phyloP scores from a whole-genome alignment of 2,888 invertebrate genomes.

The Ophion ellenae region DNA sequence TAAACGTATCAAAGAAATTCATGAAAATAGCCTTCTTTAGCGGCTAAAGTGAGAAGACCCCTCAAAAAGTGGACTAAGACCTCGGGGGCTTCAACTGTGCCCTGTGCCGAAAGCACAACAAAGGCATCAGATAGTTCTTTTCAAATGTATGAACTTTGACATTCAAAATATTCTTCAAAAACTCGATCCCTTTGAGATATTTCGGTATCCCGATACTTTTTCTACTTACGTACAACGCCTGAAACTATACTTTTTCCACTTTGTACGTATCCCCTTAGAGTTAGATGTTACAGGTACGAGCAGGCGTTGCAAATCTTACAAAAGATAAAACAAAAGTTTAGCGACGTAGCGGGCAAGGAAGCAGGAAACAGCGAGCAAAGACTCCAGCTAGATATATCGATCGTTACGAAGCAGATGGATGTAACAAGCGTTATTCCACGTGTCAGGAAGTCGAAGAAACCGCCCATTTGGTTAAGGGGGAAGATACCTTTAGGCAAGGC shows the following conservation, averaged over 20 bases:
- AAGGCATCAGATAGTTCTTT: no score
- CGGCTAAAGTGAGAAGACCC: no score
- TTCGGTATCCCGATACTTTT: neutral
- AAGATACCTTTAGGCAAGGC: no score
- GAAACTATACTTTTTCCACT: neutral
- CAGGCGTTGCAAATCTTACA: slow-evolving; percentile 44
- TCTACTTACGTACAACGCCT: neutral
- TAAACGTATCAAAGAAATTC: no score
- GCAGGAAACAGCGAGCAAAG: neutral
- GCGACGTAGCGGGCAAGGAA: neutral
- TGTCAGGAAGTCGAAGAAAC: neutral
- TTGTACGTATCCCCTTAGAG: neutral
- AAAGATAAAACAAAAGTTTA: slow-evolving; percentile 51
- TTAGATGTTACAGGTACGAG: slow-evolving; percentile 11
- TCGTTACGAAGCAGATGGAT: slow-evolving; percentile 10
- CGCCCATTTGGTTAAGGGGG: neutral
- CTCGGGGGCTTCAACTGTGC: no score
- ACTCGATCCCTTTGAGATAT: neutral
- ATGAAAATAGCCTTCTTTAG: no score
- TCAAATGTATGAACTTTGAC: no score
- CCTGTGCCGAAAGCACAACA: no score
- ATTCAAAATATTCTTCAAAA: no score
- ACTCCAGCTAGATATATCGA: neutral
- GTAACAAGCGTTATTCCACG: slow-evolving; percentile 1
- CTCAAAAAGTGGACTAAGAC: no score